These are phyloP conservation scores for Sinohyriopsis cumingii DNA, from an alignment of 2,888 invertebrate species.

Conservation along the genomic window DNA sequence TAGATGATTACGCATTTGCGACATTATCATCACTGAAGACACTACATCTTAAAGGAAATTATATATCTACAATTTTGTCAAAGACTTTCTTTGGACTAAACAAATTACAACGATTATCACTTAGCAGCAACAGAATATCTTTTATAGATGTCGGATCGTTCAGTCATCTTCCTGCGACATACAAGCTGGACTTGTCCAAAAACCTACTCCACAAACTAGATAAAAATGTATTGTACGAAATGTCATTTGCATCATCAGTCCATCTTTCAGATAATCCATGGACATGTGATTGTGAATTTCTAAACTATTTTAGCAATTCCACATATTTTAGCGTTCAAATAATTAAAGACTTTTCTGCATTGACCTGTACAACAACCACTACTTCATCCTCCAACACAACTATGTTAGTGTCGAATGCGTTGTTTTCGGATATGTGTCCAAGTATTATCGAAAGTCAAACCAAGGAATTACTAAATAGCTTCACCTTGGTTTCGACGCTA, in stretches of 20 bases:
- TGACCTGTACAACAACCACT: background rate
- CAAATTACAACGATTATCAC: slow-evolving; percentile 27
- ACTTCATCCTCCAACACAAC: background rate
- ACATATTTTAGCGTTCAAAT: background rate
- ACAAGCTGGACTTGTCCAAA: slow-evolving; percentile 28
- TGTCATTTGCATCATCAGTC: slow-evolving; percentile 23
- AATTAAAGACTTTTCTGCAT: slow-evolving; percentile 1
- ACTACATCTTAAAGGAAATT: slow-evolving; percentile 10
- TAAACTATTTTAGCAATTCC: slow-evolving; percentile 1
- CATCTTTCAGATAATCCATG: slow-evolving; percentile 31
- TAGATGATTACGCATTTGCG: slow-evolving; percentile 10
- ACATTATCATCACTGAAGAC: slow-evolving; percentile 6
- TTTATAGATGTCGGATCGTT: slow-evolving; percentile 28
- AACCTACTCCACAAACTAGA: slow-evolving; percentile 33
- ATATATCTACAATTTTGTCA: too few relatives aligned
- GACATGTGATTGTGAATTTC: slow-evolving; percentile 34
- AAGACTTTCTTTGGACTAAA: too few relatives aligned
- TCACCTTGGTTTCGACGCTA: background rate
- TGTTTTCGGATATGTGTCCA: slow-evolving; percentile 4
- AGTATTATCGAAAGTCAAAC: background rate
- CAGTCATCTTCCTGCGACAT: slow-evolving; percentile 25
- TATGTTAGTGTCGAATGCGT: background rate
- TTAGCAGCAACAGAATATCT: slow-evolving; percentile 34
- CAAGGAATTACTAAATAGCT: background rate
- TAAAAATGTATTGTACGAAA: slow-evolving; percentile 14